These are phyloP conservation scores for Coregonus suidteri DNA, from an alignment of 2,797 vertebrate genomes.

Conservation along the genomic window DNA sequence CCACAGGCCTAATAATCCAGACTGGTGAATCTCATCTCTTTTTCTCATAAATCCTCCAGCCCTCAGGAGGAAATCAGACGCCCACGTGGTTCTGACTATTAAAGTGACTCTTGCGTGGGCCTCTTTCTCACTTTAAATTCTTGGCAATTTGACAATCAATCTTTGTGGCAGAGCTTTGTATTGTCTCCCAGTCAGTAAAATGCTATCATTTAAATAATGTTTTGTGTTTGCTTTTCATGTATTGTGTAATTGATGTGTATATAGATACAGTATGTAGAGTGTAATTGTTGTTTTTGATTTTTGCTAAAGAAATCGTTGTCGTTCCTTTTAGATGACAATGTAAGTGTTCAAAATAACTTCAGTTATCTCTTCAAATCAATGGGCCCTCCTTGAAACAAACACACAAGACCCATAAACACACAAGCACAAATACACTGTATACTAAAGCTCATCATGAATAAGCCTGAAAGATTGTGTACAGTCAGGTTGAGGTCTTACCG, in stretches of 20 bases:
- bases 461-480: not conserved
- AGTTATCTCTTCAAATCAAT: not conserved
- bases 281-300: no score
- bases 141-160: not conserved
- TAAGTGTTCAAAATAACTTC: not conserved
- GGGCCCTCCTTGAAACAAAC: not conserved
- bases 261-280: no score
- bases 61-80: not conserved
- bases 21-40: slow-evolving; percentile 1
- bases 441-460: not conserved
- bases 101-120: not conserved
- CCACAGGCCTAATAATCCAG: not conserved
- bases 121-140: not conserved
- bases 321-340: not conserved
- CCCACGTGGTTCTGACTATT: not conserved
- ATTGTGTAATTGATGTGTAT: no score
- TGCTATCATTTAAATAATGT: not conserved
- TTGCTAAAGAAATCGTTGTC: no score
- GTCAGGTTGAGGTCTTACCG: slow-evolving; percentile 67
- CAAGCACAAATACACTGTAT: not conserved
- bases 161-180: not conserved
- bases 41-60: not conserved
- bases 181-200: not conserved
- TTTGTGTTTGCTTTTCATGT: no score
- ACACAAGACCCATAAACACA: not conserved